Percentiles rank a stretch among this genome's conserved stretches.
phyloP scores from a whole-genome alignment of 2,888 invertebrate genomes.

The Drosophila conformis region DNA sequence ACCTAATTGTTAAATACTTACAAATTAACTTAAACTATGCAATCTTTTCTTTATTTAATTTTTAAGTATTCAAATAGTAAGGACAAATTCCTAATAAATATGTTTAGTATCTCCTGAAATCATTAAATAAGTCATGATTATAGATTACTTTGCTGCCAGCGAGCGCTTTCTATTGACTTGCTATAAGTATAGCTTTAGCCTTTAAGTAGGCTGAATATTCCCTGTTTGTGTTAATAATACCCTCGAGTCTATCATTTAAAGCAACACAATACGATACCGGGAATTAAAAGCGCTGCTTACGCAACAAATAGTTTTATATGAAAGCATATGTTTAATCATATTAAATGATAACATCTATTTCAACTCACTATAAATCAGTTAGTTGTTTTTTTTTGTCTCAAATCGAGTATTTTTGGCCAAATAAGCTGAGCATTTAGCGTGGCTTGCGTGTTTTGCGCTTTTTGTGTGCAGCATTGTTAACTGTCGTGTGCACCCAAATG shows the following conservation, averaged over 20 bases:
- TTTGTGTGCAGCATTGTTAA: conserved; percentile 34
- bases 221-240: background rate
- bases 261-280: background rate
- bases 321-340: conserved; percentile 8
- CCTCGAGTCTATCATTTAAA: background rate
- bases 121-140: background rate
- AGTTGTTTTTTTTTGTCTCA: background rate
- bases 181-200: background rate
- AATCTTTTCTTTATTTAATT: background rate
- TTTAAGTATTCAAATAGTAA: background rate
- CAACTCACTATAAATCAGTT: conserved; percentile 20
- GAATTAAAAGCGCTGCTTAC: background rate
- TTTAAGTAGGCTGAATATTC: background rate
- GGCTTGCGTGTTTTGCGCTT: conserved; percentile 41
- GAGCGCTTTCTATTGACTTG: background rate
- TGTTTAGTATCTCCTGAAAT: background rate
- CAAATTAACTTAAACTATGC: background rate
- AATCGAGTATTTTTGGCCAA: conserved; percentile 29
- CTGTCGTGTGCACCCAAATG: conserved; percentile 40
- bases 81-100: background rate
- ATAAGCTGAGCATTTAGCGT: conserved; percentile 39
- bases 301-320: conserved; percentile 1
- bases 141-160: background rate
- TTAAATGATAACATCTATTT: conserved; percentile 12
- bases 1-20: background rate